Conservation (phyloP, 2,888 invertebrate genomes). For the Choreutis nemorana region DNA sequence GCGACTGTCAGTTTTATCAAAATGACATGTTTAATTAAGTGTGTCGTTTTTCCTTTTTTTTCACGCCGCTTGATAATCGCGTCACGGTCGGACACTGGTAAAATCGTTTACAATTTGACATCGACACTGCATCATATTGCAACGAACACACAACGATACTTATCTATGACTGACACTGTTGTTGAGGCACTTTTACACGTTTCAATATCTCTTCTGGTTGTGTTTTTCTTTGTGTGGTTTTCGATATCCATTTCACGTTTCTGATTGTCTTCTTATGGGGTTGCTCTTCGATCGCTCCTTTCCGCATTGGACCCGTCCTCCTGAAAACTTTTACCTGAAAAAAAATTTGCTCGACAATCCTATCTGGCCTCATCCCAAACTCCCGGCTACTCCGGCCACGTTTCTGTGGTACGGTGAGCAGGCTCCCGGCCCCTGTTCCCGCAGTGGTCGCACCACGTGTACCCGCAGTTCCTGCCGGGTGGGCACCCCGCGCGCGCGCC, state of each 20-base stretch:
- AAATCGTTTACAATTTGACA: constrained; percentile 45
- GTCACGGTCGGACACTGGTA: constrained; percentile 65
- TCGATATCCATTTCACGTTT: constrained; percentile 1
- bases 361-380: constrained; percentile 1
- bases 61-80: constrained; percentile 64
- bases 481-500: constrained; percentile 74
- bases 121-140: constrained; percentile 31
- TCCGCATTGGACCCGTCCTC: background rate
- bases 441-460: constrained; percentile 95
- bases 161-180: constrained; percentile 10
- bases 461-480: constrained; percentile 92
- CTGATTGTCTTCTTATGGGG: no score
- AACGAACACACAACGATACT: constrained; percentile 15
- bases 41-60: constrained; percentile 62
- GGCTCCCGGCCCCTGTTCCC: constrained; percentile 87
- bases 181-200: background rate
- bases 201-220: constrained; percentile 1
- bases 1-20: no score
- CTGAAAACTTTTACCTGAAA: constrained; percentile 1
- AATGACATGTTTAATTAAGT: no score
- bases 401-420: no score
- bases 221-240: constrained; percentile 3
- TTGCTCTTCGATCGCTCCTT: background rate
- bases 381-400: constrained; percentile 8
- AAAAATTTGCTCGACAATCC: background rate